phyloP scores from a whole-genome alignment of 2,888 invertebrate species.

The Amblyteles armatorius region DNA sequence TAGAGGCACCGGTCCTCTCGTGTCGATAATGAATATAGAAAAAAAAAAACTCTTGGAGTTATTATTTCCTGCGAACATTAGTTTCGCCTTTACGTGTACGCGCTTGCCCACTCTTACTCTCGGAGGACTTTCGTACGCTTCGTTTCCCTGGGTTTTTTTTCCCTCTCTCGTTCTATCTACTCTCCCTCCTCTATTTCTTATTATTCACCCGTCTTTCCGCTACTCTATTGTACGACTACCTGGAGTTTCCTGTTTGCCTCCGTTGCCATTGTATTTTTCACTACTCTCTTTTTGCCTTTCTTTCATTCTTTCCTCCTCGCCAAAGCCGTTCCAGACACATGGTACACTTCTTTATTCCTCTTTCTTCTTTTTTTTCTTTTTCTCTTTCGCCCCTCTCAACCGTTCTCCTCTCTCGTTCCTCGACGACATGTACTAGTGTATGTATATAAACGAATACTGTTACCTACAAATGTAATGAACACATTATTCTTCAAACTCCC shows the following conservation, averaged over 20 bases:
- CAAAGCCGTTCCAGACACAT: constrained; percentile 19
- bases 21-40: constrained; percentile 51
- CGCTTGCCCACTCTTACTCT: constrained; percentile 55
- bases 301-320: constrained; percentile 42
- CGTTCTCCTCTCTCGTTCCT: constrained; percentile 54
- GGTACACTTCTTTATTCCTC: constrained; percentile 35
- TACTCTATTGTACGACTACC: constrained; percentile 72
- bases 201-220: constrained; percentile 72
- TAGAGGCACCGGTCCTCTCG: constrained; percentile 64
- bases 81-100: constrained; percentile 27
- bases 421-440: constrained; percentile 68
- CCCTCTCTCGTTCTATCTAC: constrained; percentile 16
- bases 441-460: constrained; percentile 80
- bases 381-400: constrained; percentile 36
- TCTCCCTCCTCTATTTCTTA: constrained; percentile 41
- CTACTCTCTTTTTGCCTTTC: constrained; percentile 60
- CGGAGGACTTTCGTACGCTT: constrained; percentile 30
- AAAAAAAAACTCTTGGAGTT: constrained; percentile 43
- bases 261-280: constrained; percentile 70
- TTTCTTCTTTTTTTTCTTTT: constrained; percentile 50
- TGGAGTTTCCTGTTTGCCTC: constrained; percentile 71
- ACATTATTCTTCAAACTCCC: constrained; percentile 76
- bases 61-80: constrained; percentile 49
- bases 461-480: constrained; percentile 82
- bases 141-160: constrained; percentile 36